Percentiles rank a stretch among this genome's conserved stretches.
These are phyloP conservation scores for Neodiprion pinetum DNA, from an alignment of 1,140 invertebrate genomes.

Conservation along the genomic window DNA sequence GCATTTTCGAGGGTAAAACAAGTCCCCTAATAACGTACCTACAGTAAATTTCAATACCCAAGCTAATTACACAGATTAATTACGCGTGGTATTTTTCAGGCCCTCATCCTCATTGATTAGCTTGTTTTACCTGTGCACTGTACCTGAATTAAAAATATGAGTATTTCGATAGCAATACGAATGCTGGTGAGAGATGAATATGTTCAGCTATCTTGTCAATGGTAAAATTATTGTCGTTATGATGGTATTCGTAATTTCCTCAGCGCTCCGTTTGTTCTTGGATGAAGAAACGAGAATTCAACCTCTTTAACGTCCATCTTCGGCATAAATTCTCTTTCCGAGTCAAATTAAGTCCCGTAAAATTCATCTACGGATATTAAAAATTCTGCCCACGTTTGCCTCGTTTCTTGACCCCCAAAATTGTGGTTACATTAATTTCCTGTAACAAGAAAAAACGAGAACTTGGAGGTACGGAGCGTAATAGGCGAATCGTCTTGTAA, in stretches of 20 bases:
- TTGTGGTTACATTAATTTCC: background rate
- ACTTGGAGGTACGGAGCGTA: background rate
- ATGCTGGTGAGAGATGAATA: too few species aligned
- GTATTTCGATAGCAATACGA: too few species aligned
- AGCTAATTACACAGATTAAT: constrained; percentile 1
- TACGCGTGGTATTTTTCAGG: background rate
- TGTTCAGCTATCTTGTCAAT: too few species aligned
- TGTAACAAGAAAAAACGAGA: background rate
- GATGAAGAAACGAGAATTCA: too few species aligned
- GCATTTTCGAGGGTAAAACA: too few species aligned
- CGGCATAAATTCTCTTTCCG: too few species aligned
- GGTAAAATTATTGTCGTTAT: too few species aligned
- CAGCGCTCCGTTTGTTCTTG: too few species aligned
- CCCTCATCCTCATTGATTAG: background rate
- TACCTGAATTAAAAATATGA: background rate
- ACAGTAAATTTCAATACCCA: background rate
- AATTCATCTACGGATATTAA: background rate
- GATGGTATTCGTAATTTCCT: too few species aligned
- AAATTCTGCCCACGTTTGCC: background rate
- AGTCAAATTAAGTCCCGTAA: background rate
- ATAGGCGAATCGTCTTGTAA: too few species aligned
- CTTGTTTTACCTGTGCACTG: background rate
- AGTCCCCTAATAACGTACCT: background rate
- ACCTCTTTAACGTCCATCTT: too few species aligned
- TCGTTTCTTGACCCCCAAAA: background rate